Evolutionary conservation across 2,888 invertebrate genomes (phyloP), one percentile per base, ranked within the genome.

Genomic region (Caenorhabditis afra): DNA sequence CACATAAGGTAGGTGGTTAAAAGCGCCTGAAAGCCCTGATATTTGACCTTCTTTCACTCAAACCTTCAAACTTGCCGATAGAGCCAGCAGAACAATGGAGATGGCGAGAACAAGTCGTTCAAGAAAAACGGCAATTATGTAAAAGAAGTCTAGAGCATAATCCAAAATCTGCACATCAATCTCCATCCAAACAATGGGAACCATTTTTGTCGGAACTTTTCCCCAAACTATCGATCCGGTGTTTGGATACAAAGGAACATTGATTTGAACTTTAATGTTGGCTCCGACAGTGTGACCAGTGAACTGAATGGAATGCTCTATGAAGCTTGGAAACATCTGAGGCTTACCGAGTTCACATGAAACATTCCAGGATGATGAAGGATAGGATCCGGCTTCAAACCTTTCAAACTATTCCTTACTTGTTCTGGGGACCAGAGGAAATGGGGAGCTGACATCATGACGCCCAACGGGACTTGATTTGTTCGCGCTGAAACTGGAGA

Each of bases 101-200:
- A 37, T 12, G 0, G 49, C 49, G 10, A 66, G 49, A 37, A 66
- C 66, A 0, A 20, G 22, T 57, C 23, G 12, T 23, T 66, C 57
- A 20, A 35, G 20, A 3, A 66, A 20, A 7, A 57, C 66, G 37
- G 37, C 35, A 5, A 49, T 18, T 1, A 66, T 12, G 41, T 65
- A 65, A 20, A 66, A 49, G 23, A 49, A 66, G 11, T 66, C 37
- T 1, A 57, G n/a, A 8, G 57, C 66, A 57, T 66, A 66, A 39
- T 57, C 53, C 12, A 14, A 0, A 3, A 49, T 11, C 11, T 66
- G 1, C 0, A 66, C 57, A 10, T 57, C 49, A 11, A 66, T 29
- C 8, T 49, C 66, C 7, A 49, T 1, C 65, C 65, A 65, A 5
- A 57, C 10, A 0, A 50, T 53, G 8, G 52, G 59, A 1, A 68